These are phyloP conservation scores for Plotosus lineatus DNA, from an alignment of 2,113 vertebrate species.

Conservation along the genomic window DNA sequence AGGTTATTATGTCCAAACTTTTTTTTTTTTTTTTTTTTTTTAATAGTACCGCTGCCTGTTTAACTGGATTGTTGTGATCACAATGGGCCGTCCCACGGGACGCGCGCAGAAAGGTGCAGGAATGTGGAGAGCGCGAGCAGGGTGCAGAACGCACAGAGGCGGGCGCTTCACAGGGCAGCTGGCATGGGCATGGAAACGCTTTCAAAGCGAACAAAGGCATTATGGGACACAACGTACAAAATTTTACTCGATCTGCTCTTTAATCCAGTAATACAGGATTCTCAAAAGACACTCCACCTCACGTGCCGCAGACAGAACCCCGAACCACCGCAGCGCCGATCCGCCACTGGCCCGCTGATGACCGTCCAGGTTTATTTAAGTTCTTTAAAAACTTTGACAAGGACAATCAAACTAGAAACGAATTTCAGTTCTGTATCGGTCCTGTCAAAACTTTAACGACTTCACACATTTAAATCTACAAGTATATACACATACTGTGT, in stretches of 20 bases:
- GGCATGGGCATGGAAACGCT: neutral
- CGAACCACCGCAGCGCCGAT: neutral
- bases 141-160: conserved; percentile 31
- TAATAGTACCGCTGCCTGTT: conserved; percentile 67
- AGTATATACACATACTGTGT: no score
- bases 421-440: no score
- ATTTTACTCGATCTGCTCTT: neutral
- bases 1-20: conserved; percentile 62
- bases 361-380: no score
- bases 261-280: no score
- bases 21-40: conserved; percentile 65
- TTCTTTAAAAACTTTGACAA: no score
- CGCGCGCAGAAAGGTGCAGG: conserved; percentile 60
- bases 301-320: neutral
- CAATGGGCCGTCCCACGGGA: conserved; percentile 70
- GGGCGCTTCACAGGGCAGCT: conserved; percentile 21
- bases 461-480: no score
- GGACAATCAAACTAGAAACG: no score
- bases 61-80: conserved; percentile 63
- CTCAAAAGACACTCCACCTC: neutral
- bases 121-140: conserved; percentile 60
- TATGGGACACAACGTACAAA: neutral
- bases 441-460: no score
- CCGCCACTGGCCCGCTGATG: no score
- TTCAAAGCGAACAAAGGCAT: neutral